Evolutionary conservation across 2,888 invertebrate genomes (phyloP).

Genomic region (Agonum fuliginosum): DNA sequence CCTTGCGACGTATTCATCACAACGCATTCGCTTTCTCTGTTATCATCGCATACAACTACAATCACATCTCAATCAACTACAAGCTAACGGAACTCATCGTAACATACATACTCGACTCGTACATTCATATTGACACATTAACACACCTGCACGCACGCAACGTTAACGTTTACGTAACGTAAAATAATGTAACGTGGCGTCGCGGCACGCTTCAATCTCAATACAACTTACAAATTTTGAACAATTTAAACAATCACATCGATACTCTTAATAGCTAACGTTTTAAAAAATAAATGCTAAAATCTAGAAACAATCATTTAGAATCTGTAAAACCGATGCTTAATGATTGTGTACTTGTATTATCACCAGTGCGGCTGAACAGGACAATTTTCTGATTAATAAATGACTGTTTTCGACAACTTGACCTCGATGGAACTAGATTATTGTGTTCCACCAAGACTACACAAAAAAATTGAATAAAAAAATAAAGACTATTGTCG

Average conservation of each 20-base stretch:
- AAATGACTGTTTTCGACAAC: constrained; percentile 38
- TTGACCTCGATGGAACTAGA: constrained; percentile 54
- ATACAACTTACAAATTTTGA: constrained; percentile 58
- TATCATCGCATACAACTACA: constrained; percentile 28
- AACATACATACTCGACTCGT: background rate
- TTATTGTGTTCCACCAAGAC: constrained; percentile 43
- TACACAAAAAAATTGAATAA: constrained; percentile 56
- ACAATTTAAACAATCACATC: constrained; percentile 62
- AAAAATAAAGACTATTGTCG: constrained; percentile 69
- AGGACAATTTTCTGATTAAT: constrained; percentile 68
- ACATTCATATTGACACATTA: constrained; percentile 24
- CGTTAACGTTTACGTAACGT: constrained; percentile 4
- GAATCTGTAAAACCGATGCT: constrained; percentile 51
- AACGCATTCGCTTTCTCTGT: constrained; percentile 33
- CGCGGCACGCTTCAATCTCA: constrained; percentile 52
- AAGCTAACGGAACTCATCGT: constrained; percentile 27
- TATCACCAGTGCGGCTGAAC: constrained; percentile 73
- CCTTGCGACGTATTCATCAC: constrained; percentile 50
- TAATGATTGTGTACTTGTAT: constrained; percentile 47
- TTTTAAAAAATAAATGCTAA: constrained; percentile 60
- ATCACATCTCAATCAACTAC: constrained; percentile 25
- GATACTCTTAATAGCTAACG: constrained; percentile 60
- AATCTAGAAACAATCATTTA: constrained; percentile 60
- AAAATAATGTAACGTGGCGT: constrained; percentile 16
- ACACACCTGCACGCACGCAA: constrained; percentile 17